A percentile compares a stretch with the other conserved stretches of the same genome.
phyloP scores from a whole-genome alignment of 2,888 invertebrate genomes.

The Leptura quadrifasciata region DNA sequence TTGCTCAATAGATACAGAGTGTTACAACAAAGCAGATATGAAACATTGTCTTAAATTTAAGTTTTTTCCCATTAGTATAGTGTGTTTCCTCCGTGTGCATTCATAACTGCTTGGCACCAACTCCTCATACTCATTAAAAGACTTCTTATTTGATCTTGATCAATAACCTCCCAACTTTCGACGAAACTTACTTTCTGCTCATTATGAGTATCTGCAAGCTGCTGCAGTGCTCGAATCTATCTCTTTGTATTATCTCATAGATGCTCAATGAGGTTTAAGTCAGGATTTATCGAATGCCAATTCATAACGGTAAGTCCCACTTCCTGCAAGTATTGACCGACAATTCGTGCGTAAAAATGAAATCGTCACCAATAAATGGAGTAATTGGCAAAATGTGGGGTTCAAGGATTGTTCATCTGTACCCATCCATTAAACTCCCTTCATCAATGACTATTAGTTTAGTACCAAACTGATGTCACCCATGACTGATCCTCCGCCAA shows the following conservation, averaged over 20 bases:
- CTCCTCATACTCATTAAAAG: background rate
- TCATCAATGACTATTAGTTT: background rate
- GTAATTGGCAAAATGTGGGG: background rate
- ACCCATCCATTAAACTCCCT: background rate
- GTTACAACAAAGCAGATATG: no score
- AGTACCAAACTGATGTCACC: background rate
- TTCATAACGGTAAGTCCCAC: no score
- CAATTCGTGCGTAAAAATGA: background rate
- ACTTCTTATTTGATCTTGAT: background rate
- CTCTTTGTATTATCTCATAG: no score
- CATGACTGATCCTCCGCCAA: background rate
- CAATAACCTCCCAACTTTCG: background rate
- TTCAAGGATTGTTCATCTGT: background rate
- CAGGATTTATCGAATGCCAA: no score
- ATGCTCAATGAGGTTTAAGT: no score
- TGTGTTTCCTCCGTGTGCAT: no score
- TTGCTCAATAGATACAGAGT: no score
- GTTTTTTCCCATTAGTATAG: no score
- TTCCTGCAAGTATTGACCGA: no score
- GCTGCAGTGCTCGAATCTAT: no score
- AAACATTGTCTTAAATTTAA: no score
- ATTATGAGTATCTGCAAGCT: background rate
- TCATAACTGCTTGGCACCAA: background rate
- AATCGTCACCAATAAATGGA: background rate
- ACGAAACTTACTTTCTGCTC: background rate